Conservation (phyloP, 2,797 vertebrate genomes). For the Neosalanx taihuensis region DNA sequence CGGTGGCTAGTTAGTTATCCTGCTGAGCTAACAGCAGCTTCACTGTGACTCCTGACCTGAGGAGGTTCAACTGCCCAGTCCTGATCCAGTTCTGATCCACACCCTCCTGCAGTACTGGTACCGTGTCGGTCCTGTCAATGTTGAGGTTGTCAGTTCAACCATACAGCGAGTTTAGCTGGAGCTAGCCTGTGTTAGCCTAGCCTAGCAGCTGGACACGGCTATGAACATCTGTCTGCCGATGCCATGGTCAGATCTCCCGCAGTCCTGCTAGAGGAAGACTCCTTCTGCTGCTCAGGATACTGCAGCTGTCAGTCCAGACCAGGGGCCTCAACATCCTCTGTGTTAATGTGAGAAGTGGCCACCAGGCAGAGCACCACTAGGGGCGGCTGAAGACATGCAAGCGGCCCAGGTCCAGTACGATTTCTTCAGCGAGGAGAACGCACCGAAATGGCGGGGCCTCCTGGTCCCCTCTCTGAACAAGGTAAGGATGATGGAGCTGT, state of each 20-base stretch:
- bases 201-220: constrained; percentile 8
- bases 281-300: constrained; percentile 19
- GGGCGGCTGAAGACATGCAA: constrained; percentile 78
- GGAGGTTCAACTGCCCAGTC: neutral
- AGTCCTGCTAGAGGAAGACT: constrained; percentile 32
- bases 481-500: constrained; percentile 60
- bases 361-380: constrained; percentile 10
- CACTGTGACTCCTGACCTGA: neutral
- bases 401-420: constrained; percentile 85
- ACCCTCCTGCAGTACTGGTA: neutral
- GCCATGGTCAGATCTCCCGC: constrained; percentile 48
- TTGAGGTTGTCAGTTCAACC: neutral
- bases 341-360: constrained; percentile 45
- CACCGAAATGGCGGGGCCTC: constrained; percentile 86
- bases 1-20: neutral
- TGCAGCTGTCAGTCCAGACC: neutral
- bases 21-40: constrained; percentile 3
- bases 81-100: neutral
- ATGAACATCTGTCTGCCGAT: constrained; percentile 26
- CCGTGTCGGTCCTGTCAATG: neutral
- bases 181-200: neutral
- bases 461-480: constrained; percentile 86
- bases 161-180: neutral
- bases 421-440: constrained; percentile 90
- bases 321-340: constrained; percentile 7